phyloP scores from a whole-genome alignment of 2,113 vertebrate species.

The Romanogobio albipinnatus region DNA sequence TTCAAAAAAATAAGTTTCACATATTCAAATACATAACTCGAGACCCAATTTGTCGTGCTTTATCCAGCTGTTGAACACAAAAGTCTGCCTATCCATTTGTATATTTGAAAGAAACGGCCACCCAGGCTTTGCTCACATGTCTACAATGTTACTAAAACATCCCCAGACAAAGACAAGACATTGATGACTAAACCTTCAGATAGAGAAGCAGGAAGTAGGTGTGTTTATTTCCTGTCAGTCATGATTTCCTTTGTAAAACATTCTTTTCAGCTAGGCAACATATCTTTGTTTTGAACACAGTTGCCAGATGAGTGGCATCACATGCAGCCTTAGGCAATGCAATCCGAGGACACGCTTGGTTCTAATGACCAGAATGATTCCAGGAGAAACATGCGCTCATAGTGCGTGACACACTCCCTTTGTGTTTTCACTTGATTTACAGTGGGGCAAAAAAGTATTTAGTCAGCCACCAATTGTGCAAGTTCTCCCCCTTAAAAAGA shows the following conservation, averaged over 20 bases:
- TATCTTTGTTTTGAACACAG: slow-evolving; percentile 15
- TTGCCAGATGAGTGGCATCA: slow-evolving; percentile 16
- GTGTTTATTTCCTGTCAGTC: slow-evolving; percentile 42
- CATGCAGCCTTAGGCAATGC: neutral
- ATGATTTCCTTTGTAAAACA: slow-evolving; percentile 23
- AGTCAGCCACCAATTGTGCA: too few relatives aligned
- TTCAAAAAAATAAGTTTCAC: too few relatives aligned
- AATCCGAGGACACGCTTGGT: neutral
- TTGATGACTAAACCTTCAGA: slow-evolving; percentile 26
- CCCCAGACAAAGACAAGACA: slow-evolving; percentile 28
- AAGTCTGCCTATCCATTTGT: slow-evolving; percentile 13
- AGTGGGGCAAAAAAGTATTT: too few relatives aligned
- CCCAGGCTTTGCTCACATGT: slow-evolving; percentile 24
- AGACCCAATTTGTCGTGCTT: too few relatives aligned
- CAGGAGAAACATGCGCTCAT: neutral
- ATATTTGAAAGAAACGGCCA: slow-evolving; percentile 30
- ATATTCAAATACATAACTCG: too few relatives aligned
- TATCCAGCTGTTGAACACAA: too few relatives aligned
- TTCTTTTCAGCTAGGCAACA: slow-evolving; percentile 11
- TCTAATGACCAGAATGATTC: slow-evolving; percentile 25
- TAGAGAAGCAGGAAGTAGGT: slow-evolving; percentile 41
- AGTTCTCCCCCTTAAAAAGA: too few relatives aligned
- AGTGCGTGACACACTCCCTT: neutral
- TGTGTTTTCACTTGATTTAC: neutral
- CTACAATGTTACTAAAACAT: slow-evolving; percentile 7